Evolutionary conservation across 2,113 vertebrate genomes (phyloP).

Genomic region (Cygnus buccinator): DNA sequence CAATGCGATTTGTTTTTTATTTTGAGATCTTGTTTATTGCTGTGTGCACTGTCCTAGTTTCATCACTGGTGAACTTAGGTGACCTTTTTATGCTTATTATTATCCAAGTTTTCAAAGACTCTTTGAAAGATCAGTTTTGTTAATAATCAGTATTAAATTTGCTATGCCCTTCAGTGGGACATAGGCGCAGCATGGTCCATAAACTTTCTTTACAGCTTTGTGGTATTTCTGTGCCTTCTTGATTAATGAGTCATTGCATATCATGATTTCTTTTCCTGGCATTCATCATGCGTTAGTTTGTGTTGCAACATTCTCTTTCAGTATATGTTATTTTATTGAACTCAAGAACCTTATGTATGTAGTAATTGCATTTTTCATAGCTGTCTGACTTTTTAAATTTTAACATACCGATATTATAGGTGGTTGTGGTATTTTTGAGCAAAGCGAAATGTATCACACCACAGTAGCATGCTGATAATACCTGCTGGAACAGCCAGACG

Average conservation of each 20-base stretch:
- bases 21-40: neutral
- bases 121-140: neutral
- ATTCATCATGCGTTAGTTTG: neutral
- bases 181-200: neutral
- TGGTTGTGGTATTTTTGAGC: neutral
- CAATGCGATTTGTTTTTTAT: neutral
- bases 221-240: conserved; percentile 15
- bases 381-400: neutral
- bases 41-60: neutral
- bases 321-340: neutral
- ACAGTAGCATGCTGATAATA: neutral
- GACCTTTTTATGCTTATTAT: neutral
- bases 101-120: conserved; percentile 19
- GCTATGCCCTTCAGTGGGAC: neutral
- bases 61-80: neutral
- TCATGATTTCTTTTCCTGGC: neutral
- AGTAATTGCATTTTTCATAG: neutral
- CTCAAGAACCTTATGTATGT: neutral
- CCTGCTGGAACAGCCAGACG: neutral
- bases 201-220: conserved; percentile 21
- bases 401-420: neutral
- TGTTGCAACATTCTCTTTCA: conserved; percentile 1
- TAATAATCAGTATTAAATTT: conserved; percentile 35
- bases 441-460: neutral
- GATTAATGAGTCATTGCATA: neutral